Conservation (phyloP, 2,113 vertebrate genomes). For the Chunga burmeisteri region DNA sequence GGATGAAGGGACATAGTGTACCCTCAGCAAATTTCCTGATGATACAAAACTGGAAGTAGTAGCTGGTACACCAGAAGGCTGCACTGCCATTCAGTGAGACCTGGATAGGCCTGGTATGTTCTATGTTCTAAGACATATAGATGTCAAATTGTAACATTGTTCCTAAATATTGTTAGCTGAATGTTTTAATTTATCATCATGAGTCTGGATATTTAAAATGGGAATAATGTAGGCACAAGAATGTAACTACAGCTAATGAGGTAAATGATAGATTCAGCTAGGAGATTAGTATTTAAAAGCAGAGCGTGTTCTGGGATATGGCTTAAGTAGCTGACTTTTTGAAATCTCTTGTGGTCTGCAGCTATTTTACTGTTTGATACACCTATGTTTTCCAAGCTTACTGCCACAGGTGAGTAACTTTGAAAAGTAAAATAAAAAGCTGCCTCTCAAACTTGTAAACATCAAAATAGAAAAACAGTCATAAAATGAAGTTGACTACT, state of each 20-base stretch:
- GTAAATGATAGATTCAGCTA: background rate
- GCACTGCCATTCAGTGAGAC: too few relatives aligned
- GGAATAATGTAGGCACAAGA: background rate
- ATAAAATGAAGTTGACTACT: background rate
- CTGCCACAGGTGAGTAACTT: background rate
- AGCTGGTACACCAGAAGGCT: too few relatives aligned
- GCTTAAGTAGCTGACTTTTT: background rate
- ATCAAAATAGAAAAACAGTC: background rate
- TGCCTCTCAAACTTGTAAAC: background rate
- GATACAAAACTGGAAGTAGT: too few relatives aligned
- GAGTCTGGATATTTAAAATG: background rate
- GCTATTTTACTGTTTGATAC: background rate
- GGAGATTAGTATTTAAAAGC: background rate
- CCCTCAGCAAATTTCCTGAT: too few relatives aligned
- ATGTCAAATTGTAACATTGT: background rate
- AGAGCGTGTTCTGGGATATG: background rate
- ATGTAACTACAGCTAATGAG: background rate
- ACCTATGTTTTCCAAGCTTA: background rate
- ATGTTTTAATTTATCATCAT: background rate
- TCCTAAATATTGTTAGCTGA: background rate
- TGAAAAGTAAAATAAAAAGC: background rate
- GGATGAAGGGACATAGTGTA: too few relatives aligned
- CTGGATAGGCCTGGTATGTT: background rate
- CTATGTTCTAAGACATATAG: background rate
- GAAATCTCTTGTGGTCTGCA: background rate